Conservation (phyloP, 2,888 invertebrate species). For the Geotrupes spiniger region DNA sequence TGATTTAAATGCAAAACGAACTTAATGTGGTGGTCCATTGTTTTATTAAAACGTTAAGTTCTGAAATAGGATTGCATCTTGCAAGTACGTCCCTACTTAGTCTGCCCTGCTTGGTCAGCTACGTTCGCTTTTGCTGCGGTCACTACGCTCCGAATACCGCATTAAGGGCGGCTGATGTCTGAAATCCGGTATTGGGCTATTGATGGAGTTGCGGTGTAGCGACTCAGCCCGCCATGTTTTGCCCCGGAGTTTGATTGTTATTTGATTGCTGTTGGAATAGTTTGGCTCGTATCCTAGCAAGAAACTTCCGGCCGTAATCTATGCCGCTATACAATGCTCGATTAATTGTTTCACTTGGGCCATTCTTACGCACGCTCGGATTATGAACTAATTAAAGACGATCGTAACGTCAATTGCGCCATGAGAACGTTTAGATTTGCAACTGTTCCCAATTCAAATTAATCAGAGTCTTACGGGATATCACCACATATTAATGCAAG, state of each 20-base stretch:
- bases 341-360: conserved; percentile 11
- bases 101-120: no score
- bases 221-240: conserved; percentile 24
- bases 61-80: no score
- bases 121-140: conserved; percentile 19
- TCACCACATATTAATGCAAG: no score
- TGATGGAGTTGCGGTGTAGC: conserved; percentile 27
- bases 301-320: conserved; percentile 10
- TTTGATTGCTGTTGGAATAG: conserved; percentile 37
- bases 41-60: no score
- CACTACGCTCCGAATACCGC: conserved; percentile 25
- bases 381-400: conserved; percentile 15
- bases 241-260: conserved; percentile 36
- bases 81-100: no score
- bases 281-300: conserved; percentile 21
- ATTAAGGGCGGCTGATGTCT: conserved; percentile 27
- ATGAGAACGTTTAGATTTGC: no score
- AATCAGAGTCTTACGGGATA: no score
- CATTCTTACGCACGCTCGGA: conserved; percentile 12
- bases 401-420: conserved; percentile 1
- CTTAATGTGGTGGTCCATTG: no score
- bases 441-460: no score
- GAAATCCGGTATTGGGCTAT: conserved; percentile 29
- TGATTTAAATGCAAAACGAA: no score
- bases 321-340: conserved; percentile 7